Evolutionary conservation across 2,888 invertebrate species (phyloP), one percentile per base, ranked within the genome.

Genomic region (Aphodius granarius): DNA sequence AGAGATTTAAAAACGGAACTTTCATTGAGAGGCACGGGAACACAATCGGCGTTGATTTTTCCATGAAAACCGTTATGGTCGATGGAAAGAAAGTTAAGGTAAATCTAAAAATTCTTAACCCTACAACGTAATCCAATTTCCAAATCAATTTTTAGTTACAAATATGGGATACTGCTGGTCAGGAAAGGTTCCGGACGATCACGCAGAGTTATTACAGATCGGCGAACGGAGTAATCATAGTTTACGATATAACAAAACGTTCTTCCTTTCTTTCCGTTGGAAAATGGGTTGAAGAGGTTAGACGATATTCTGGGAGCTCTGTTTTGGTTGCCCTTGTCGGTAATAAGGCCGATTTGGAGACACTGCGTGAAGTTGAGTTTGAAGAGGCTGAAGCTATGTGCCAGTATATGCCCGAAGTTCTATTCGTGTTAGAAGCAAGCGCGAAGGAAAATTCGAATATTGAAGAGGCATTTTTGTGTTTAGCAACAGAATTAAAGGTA

Each of bases 161-260:
- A 91, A 97, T 98, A 85, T 97, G 97, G 97, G 97, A 98, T 88
- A 98, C 97, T 9, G 97, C 98, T 74, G 98, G 98, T 0, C 98
- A 98, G 85, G 98, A 98, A 87, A 90, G 98, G 78, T 98, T 98
- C 88, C 92, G 98, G 78, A 98, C 98, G 4, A 98, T 98, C 82
- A 98, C 98, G 0, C 98, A 98, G 86, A 97, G 97, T 86, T 98
- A 98, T 86, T 98, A 98, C 88, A 92, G 98, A 84, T 97, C 97
- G 81, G 98, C 98, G 65, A 97, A 98, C 89, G 98, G 97, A 81
- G 97, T 98, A 78, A 95, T 98, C 80, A 93, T 98, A 93, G 98
- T 97, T 43, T 98, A 98, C 87, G 98, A 98, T 87, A 96, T 98
- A 80, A 97, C 98, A 77, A 97, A 97, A 85, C 90, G 95, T 76